Base-by-base conservation (phyloP, 2,888 invertebrate genomes). In the Criorhina ranunculi region DNA sequence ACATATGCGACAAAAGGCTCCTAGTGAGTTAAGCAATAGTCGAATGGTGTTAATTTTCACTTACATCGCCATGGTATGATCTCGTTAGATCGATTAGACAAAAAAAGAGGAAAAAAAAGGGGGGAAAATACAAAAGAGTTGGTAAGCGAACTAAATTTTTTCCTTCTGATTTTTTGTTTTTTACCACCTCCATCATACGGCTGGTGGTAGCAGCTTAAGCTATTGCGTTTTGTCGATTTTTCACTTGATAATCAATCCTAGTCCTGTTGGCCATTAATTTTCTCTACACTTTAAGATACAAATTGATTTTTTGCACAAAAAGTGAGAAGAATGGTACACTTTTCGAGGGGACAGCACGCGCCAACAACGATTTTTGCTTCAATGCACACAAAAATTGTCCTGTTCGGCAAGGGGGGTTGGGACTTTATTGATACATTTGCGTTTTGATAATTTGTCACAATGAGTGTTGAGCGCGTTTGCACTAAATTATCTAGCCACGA, bases 191-290 rank as follows among this genome's bases (percentile, higher is more conserved):
- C 49, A 51, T 12, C n/a, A n/a, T 7, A 11, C 6, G 24, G 11
- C 33, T n/a, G 24, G 57, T 64, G 35, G 69, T 76, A 72, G 77
- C 70, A 5, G 15, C 49, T 66, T 42, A 55, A 12, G n/a, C 72
- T 15, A 66, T 77, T 83, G 78, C 78, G 67, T 77, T 77, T 82
- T 72, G 82, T 78, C 31, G 44, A 66, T 66, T 72, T 77, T 53
- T 46, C 67, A 69, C 42, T 70, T 69, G 75, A 69, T 81, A 76
- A 76, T 81, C 69, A 70, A 64, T 73, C 69, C 69, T 57, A 33
- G 73, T 64, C 73, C 83, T 78, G 66, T 37, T 73, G 73, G 79
- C 75, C 79, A 67, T 79, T 83, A 75, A 83, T 83, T 83, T 83
- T 83, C 62, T 79, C 59, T 79, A 69, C 83, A 79, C 83, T 73